Base-by-base conservation (phyloP, 2,797 vertebrate species). In the Cyprinodon diabolis region DNA sequence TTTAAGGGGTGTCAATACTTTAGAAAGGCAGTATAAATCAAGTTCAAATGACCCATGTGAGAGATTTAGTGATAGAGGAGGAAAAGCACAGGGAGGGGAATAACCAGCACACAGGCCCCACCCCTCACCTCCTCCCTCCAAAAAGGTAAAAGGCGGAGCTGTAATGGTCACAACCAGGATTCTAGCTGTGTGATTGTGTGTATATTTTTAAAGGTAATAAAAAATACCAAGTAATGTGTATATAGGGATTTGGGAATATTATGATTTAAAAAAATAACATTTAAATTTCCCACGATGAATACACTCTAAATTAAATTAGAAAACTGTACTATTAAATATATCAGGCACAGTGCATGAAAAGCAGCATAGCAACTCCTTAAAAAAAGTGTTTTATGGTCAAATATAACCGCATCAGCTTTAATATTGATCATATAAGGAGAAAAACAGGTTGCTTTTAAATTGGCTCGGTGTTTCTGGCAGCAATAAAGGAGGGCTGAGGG, bases 401-500 rank as follows among this genome's bases (percentile, higher is more conserved):
- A 19, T 30, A 58, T 66, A 66, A 62, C 40, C 71, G 79, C 73
- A 30, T 71, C 83, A 47, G 52, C n/a, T 74, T 73, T 47, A 45
- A 66, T 69, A 60, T 30, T 71, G 69, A 76, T 84, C 77, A 77
- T 49, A 43, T 67, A 70, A 76, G 76, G 73, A 25, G 52, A 66
- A 54, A 40, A 68, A 79, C 71, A 74, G 72, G 75, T 66, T 80
- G 78, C 37, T 76, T 77, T 83, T 77, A 75, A 74, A 83, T 43
- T 60, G 77, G 71, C 65, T 81, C 66, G 74, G 75, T 66, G 47
- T 83, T 70, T 77, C 54, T 75, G 69, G 77, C 76, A 81, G 85
- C 75, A 82, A 75, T 76, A 74, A 65, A 54, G 71, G 76, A 72
- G 72, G 74, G 79, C 67, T 58, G 69, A 76, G 78, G 81, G 69